A percentile compares a stretch with the other conserved stretches of the same genome.
phyloP scores from a whole-genome alignment of 2,113 vertebrate genomes.

The Pantherophis guttatus region DNA sequence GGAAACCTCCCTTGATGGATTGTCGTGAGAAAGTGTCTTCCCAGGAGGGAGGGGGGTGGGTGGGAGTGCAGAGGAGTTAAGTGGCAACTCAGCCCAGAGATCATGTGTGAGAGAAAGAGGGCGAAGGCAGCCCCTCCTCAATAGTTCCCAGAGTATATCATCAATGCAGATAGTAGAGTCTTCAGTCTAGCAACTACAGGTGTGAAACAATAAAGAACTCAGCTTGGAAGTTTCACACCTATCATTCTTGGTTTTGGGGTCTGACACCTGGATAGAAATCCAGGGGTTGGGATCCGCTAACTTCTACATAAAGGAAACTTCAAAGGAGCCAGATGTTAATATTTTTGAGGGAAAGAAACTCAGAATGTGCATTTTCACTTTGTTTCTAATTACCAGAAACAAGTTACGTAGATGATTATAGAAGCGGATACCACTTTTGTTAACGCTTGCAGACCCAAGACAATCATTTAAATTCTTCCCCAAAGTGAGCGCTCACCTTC shows the following conservation, averaged over 20 bases:
- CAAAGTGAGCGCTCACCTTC: conserved; percentile 80
- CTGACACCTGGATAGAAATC: neutral
- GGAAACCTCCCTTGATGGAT: neutral
- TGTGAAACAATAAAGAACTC: too few relatives aligned
- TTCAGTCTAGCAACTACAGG: too few relatives aligned
- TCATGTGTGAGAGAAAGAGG: too few relatives aligned
- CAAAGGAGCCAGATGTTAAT: neutral
- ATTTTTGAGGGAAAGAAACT: neutral
- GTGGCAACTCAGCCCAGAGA: too few relatives aligned
- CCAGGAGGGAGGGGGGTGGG: too few relatives aligned
- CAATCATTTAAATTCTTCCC: neutral
- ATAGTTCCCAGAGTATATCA: too few relatives aligned
- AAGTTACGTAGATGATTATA: neutral
- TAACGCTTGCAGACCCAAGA: neutral
- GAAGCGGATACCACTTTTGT: neutral
- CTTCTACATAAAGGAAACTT: neutral
- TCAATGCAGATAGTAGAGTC: too few relatives aligned
- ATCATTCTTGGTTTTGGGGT: too few relatives aligned
- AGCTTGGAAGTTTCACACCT: too few relatives aligned
- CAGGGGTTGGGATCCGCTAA: neutral
- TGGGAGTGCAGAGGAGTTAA: neutral
- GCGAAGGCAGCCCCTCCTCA: too few relatives aligned
- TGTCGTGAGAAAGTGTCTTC: too few relatives aligned
- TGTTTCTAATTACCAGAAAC: neutral
- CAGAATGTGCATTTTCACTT: neutral